A percentile compares a stretch with the other conserved stretches of the same genome.
Evolutionary conservation across 2,888 invertebrate genomes (phyloP).

Genomic region (Metellina segmentata): DNA sequence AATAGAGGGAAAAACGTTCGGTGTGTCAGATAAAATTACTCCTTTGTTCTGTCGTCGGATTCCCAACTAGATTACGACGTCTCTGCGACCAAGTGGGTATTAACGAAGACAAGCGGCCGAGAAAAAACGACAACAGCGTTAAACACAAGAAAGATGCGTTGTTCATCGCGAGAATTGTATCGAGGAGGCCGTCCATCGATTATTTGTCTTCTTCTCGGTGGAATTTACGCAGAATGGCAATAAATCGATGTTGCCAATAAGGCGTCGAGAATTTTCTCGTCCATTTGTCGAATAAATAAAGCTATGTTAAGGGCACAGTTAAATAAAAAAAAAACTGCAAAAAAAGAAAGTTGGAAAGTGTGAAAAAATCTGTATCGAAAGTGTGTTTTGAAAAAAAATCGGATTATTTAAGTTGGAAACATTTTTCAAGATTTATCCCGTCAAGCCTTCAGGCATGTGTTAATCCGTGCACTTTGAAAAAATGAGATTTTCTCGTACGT

Average conservation of each 20-base stretch:
- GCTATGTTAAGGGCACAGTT: not conserved
- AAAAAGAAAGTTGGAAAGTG: not conserved
- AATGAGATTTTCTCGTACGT: not conserved
- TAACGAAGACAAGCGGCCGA: not conserved
- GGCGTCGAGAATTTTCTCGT: not conserved
- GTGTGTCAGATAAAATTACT: conserved; percentile 1
- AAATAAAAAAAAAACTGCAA: not conserved
- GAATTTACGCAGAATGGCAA: not conserved
- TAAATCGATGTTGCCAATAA: conserved; percentile 33
- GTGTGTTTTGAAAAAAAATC: not conserved
- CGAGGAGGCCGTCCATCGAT: not conserved
- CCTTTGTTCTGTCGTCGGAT: not conserved
- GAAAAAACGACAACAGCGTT: too few relatives aligned
- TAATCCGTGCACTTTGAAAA: not conserved
- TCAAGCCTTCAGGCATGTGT: not conserved
- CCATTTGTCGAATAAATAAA: conserved; percentile 22
- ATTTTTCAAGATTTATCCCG: not conserved
- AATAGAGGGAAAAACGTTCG: not conserved
- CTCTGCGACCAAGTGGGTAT: conserved; percentile 17
- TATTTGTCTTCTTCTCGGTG: not conserved
- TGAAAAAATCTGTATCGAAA: not conserved
- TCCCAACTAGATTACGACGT: conserved; percentile 23
- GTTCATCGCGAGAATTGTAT: not conserved
- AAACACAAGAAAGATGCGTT: not conserved
- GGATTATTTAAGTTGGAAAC: not conserved